Percentiles rank a stretch among this genome's conserved stretches.
These are phyloP conservation scores for Myrmecobius fasciatus DNA, from an alignment of 2,113 vertebrate species.

Conservation along the genomic window DNA sequence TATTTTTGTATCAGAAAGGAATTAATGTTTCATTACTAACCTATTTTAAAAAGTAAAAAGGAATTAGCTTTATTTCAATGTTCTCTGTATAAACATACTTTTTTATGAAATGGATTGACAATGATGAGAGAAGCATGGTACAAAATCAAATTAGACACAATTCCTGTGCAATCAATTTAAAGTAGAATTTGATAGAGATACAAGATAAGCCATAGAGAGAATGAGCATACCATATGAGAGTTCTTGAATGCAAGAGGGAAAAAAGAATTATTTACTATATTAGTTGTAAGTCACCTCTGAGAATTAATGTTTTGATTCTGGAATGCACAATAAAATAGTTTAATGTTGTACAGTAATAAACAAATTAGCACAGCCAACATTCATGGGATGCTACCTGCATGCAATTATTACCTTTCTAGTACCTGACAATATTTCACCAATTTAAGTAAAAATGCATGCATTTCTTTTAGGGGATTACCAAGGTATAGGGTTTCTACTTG, in stretches of 20 bases:
- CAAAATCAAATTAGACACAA: slow-evolving; percentile 15
- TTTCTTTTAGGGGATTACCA: neutral
- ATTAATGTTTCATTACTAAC: neutral
- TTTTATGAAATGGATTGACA: slow-evolving; percentile 1
- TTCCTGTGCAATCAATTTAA: neutral
- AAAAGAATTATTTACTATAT: slow-evolving; percentile 28
- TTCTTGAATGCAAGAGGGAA: neutral
- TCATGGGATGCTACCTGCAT: neutral
- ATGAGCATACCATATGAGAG: neutral
- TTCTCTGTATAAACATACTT: slow-evolving; percentile 14
- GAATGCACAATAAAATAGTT: neutral
- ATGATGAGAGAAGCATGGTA: neutral
- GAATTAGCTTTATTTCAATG: neutral
- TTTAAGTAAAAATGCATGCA: neutral
- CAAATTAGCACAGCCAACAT: neutral
- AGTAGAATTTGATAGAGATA: neutral
- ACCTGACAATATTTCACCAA: neutral
- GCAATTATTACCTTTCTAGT: neutral
- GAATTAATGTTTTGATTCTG: neutral
- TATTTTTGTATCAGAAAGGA: neutral
- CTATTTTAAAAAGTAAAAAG: slow-evolving; percentile 1
- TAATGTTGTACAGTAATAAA: neutral
- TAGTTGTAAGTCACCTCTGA: neutral
- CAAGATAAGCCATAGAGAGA: slow-evolving; percentile 21
- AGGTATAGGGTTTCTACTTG: neutral